phyloP scores from a whole-genome alignment of 1,140 invertebrate genomes.

The Centruroides sculpturatus region DNA sequence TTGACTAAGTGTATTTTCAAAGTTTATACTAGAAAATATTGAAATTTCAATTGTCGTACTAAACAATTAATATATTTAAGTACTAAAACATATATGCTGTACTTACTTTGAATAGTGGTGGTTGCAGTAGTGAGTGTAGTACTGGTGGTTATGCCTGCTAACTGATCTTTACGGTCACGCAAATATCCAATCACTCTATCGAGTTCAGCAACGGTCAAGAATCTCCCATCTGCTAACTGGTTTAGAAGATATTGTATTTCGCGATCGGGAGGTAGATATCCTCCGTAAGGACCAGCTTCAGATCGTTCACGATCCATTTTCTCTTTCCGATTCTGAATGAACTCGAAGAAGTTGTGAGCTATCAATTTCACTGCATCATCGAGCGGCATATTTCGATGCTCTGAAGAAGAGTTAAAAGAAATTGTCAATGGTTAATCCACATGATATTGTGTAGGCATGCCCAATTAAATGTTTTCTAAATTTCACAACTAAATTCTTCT shows the following conservation, averaged over 20 bases:
- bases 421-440: too few species aligned
- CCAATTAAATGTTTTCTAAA: too few species aligned
- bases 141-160: neutral
- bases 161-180: slow-evolving; percentile 47
- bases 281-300: slow-evolving; percentile 5
- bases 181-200: slow-evolving; percentile 65
- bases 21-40: too few species aligned
- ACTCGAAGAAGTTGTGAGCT: slow-evolving; percentile 56
- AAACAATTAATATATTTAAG: too few species aligned
- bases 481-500: too few species aligned
- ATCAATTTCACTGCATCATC: slow-evolving; percentile 69
- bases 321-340: slow-evolving; percentile 1
- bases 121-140: too few species aligned
- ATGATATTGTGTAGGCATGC: too few species aligned
- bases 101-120: too few species aligned
- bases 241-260: slow-evolving; percentile 50
- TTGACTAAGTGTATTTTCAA: too few species aligned
- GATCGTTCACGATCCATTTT: slow-evolving; percentile 10
- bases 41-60: too few species aligned
- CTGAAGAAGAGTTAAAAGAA: slow-evolving; percentile 30
- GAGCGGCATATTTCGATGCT: slow-evolving; percentile 83
- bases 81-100: too few species aligned
- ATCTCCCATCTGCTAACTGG: slow-evolving; percentile 58
- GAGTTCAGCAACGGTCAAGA: slow-evolving; percentile 62
- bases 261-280: slow-evolving; percentile 6